phyloP scores from a whole-genome alignment of 2,888 invertebrate species.

The Aquatica leii region DNA sequence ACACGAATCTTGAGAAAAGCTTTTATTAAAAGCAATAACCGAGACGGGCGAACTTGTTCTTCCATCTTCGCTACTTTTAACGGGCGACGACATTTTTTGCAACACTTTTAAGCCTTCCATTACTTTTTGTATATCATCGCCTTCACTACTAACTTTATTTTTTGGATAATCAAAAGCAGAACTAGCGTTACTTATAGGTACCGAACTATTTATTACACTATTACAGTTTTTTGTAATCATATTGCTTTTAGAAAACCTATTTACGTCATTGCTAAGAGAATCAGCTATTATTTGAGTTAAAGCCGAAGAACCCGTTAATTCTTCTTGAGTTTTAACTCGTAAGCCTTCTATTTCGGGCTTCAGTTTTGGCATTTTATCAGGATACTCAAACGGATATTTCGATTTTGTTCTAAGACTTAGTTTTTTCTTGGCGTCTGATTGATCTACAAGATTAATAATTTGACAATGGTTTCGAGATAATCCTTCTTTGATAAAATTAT shows the following conservation, averaged over 20 bases:
- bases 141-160: conserved; percentile 41
- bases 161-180: conserved; percentile 32
- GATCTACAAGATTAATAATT: conserved; percentile 53
- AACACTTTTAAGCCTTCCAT: conserved; percentile 62
- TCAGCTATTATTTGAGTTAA: conserved; percentile 40
- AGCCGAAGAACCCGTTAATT: conserved; percentile 38
- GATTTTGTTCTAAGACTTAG: conserved; percentile 44
- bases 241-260: conserved; percentile 23
- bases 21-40: conserved; percentile 58
- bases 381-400: conserved; percentile 40
- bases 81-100: conserved; percentile 58
- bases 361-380: conserved; percentile 20
- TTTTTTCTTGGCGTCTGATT: conserved; percentile 39
- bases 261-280: conserved; percentile 24
- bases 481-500: conserved; percentile 10
- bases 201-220: conserved; percentile 19
- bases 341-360: conserved; percentile 15
- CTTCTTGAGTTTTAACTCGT: conserved; percentile 28
- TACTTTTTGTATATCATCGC: conserved; percentile 61
- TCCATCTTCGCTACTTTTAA: conserved; percentile 48
- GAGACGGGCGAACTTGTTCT: conserved; percentile 55
- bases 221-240: conserved; percentile 9
- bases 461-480: conserved; percentile 48
- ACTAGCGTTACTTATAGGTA: conserved; percentile 22
- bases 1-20: conserved; percentile 46